Conservation (phyloP, 2,888 invertebrate genomes). For the Automeris io region DNA sequence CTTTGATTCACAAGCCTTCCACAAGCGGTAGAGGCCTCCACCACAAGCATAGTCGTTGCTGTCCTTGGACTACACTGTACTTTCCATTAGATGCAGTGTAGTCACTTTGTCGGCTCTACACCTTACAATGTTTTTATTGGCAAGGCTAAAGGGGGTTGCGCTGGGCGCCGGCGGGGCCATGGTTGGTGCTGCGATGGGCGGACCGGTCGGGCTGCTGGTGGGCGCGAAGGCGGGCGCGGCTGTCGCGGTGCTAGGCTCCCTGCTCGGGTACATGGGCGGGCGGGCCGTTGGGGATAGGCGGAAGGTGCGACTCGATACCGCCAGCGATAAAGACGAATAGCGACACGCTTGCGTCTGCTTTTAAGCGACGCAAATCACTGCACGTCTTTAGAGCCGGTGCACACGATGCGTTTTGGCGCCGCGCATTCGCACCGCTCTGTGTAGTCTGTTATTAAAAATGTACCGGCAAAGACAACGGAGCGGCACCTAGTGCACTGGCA, state of each 20-base stretch:
- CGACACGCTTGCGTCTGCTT: constrained; percentile 11
- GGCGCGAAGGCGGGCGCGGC: constrained; percentile 52
- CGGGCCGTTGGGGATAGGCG: constrained; percentile 18
- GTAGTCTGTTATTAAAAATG: too few species aligned
- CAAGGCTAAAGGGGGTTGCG: constrained; percentile 36
- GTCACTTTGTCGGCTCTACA: neutral
- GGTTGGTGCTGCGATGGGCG: constrained; percentile 43
- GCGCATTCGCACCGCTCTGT: too few species aligned
- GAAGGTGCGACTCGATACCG: constrained; percentile 1
- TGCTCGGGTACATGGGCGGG: constrained; percentile 35
- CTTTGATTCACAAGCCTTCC: neutral
- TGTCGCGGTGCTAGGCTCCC: constrained; percentile 42
- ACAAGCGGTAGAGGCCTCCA: neutral
- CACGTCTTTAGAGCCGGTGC: too few species aligned
- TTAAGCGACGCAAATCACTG: constrained; percentile 5
- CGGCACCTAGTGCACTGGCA: too few species aligned
- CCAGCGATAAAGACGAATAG: constrained; percentile 16
- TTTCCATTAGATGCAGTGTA: too few species aligned
- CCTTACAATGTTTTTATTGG: too few species aligned
- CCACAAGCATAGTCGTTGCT: neutral
- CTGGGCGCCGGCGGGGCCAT: constrained; percentile 39
- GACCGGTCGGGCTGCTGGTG: constrained; percentile 44
- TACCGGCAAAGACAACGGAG: too few species aligned
- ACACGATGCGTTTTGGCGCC: neutral
- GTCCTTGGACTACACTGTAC: too few species aligned